phyloP scores from a whole-genome alignment of 1,140 invertebrate genomes.

The Drosophila prosaltans region DNA sequence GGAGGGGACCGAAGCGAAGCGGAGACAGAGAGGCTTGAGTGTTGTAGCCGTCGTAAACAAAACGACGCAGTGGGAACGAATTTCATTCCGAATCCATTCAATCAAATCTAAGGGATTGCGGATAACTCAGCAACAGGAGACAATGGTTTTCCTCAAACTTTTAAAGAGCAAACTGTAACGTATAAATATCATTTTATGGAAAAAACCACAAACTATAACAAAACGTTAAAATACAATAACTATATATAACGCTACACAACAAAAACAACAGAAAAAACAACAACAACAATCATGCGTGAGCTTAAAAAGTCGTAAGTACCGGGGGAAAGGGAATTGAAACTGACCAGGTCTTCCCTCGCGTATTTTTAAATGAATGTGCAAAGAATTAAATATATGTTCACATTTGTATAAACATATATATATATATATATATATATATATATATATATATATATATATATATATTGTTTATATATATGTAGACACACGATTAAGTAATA shows the following conservation, averaged over 20 bases:
- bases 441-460: too few species aligned
- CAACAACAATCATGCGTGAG: conserved; percentile 54
- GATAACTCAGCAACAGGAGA: not conserved
- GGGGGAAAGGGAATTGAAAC: conserved; percentile 2
- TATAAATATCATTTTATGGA: conserved; percentile 32
- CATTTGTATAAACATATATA: too few species aligned
- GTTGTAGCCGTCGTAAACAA: conserved; percentile 10
- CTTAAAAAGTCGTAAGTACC: conserved; percentile 60
- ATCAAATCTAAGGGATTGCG: not conserved
- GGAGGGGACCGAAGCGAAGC: not conserved
- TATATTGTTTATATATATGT: too few species aligned
- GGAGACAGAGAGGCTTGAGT: conserved; percentile 27
- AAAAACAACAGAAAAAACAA: conserved; percentile 15
- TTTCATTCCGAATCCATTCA: not conserved
- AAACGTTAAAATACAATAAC: conserved; percentile 9
- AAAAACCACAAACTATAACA: conserved; percentile 10
- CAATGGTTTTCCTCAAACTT: conserved; percentile 51
- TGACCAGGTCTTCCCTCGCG: not conserved
- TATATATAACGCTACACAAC: conserved; percentile 19
- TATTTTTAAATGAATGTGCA: conserved; percentile 7
- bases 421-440: too few species aligned
- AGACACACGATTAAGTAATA: conserved; percentile 13
- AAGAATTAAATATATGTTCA: conserved; percentile 27
- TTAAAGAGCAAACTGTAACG: conserved; percentile 62
- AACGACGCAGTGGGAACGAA: conserved; percentile 12